These are phyloP conservation scores for Etheostoma spectabile DNA, from an alignment of 2,113 vertebrate species.

Conservation along the genomic window DNA sequence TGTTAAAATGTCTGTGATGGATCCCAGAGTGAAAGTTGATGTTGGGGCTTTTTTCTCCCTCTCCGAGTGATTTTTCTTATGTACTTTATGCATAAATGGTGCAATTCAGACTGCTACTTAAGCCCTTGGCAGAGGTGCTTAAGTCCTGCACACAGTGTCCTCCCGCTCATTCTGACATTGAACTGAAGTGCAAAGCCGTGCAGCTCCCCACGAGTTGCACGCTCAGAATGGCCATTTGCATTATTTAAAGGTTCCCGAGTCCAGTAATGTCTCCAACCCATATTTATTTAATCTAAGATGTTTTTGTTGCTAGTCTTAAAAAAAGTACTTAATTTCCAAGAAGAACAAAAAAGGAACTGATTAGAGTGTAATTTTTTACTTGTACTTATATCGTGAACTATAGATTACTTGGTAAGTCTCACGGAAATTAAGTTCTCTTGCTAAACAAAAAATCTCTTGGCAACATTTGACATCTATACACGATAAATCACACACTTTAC, in stretches of 20 bases:
- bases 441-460: neutral
- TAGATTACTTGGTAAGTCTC: neutral
- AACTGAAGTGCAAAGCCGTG: constrained; percentile 63
- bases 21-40: constrained; percentile 68
- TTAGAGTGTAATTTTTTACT: neutral
- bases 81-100: constrained; percentile 73
- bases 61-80: constrained; percentile 33
- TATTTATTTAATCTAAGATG: neutral
- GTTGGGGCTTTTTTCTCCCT: constrained; percentile 16
- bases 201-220: constrained; percentile 49
- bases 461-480: neutral
- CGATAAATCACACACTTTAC: neutral
- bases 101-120: constrained; percentile 70
- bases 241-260: constrained; percentile 50
- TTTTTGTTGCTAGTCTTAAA: neutral
- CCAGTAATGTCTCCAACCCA: neutral
- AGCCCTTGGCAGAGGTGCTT: constrained; percentile 68
- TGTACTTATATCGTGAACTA: neutral
- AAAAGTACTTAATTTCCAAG: no score
- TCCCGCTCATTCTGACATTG: constrained; percentile 65
- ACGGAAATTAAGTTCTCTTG: neutral
- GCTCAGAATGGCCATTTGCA: constrained; percentile 53
- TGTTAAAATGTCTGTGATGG: constrained; percentile 72
- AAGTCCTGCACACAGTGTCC: constrained; percentile 62
- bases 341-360: neutral